phyloP scores from a whole-genome alignment of 2,113 vertebrate genomes.

The Silurus glanis region DNA sequence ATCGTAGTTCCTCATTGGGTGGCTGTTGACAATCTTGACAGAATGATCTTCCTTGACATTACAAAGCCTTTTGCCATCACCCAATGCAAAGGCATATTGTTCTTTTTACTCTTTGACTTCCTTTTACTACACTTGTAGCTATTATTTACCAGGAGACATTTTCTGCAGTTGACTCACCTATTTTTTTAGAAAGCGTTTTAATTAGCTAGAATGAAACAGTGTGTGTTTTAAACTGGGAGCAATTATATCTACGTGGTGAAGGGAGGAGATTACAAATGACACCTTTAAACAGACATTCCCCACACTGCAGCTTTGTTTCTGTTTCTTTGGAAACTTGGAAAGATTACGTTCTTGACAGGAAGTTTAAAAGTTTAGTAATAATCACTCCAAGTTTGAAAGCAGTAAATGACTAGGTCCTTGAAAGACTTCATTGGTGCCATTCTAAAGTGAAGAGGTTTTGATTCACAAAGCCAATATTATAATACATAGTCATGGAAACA shows the following conservation, averaged over 20 bases:
- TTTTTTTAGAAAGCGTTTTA: not conserved
- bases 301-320: not conserved
- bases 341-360: not conserved
- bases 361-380: not conserved
- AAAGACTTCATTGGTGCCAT: not conserved
- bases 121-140: not conserved
- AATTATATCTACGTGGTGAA: not conserved
- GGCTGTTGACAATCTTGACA: slow-evolving; percentile 24
- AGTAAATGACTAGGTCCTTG: not conserved
- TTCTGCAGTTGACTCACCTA: not conserved
- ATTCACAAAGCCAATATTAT: slow-evolving; percentile 24
- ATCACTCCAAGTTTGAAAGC: not conserved
- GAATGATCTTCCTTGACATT: slow-evolving; percentile 44
- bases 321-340: not conserved
- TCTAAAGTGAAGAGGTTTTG: not conserved
- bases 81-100: slow-evolving; percentile 23
- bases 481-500: slow-evolving; percentile 65
- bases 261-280: not conserved
- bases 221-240: not conserved
- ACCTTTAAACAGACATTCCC: not conserved
- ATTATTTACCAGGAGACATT: not conserved
- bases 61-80: slow-evolving; percentile 28
- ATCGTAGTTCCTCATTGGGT: slow-evolving; percentile 55
- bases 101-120: too few species aligned
- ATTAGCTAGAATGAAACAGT: not conserved